Percentiles rank a stretch among this genome's conserved stretches.
phyloP scores from a whole-genome alignment of 2,888 invertebrate species.

The Cosmorhoe ocellata region DNA sequence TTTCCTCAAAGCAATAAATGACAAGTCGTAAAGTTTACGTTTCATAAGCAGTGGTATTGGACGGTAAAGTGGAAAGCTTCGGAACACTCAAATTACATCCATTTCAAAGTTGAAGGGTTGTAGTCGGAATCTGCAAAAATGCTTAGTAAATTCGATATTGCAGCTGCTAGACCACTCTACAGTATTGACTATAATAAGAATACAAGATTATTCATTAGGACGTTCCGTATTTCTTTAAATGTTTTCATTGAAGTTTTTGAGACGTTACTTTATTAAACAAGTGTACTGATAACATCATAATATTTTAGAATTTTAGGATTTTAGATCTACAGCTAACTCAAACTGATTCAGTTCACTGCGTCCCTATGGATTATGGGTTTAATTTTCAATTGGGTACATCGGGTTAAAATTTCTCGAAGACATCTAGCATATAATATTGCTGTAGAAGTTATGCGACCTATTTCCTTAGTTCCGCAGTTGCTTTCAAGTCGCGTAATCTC shows the following conservation, averaged over 20 bases:
- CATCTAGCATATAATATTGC: not conserved
- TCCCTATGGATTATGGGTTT: no score
- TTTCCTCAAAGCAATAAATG: conserved; percentile 20
- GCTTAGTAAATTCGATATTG: conserved; percentile 17
- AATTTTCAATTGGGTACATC: no score
- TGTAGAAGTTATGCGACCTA: conserved; percentile 7
- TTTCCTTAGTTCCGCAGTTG: conserved; percentile 7
- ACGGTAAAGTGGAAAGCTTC: conserved; percentile 16
- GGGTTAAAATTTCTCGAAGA: not conserved
- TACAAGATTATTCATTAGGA: no score
- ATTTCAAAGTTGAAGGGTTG: conserved; percentile 18
- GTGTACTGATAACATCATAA: no score
- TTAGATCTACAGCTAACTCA: no score
- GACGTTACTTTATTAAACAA: no score
- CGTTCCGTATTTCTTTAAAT: no score
- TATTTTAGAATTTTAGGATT: no score
- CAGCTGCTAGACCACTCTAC: conserved; percentile 6
- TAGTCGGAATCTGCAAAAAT: conserved; percentile 22
- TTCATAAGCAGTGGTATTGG: conserved; percentile 24
- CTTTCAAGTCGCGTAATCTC: conserved; percentile 17
- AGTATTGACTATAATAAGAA: conserved; percentile 11
- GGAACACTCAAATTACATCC: conserved; percentile 17
- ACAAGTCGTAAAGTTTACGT: conserved; percentile 21
- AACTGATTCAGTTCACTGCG: no score
- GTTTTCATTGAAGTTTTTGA: no score